Evolutionary conservation across 2,797 vertebrate species (phyloP).

Genomic region (Sylvia borin): DNA sequence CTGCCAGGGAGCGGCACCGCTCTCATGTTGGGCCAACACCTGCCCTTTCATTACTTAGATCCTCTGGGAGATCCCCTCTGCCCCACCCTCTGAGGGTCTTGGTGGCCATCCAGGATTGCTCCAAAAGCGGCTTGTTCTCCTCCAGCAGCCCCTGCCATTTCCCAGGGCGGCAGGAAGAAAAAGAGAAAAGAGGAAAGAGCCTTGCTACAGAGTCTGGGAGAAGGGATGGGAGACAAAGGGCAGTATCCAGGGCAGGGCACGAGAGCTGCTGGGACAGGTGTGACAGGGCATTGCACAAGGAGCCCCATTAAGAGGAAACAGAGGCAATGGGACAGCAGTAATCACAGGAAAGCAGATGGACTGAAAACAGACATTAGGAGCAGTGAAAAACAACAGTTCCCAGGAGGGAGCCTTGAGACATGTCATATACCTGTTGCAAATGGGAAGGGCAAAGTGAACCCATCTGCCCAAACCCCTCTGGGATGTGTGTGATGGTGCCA

Average conservation of each 20-base stretch:
- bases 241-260: neutral
- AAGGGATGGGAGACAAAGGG: neutral
- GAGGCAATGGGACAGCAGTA: neutral
- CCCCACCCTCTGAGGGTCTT: neutral
- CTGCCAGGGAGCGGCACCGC: neutral
- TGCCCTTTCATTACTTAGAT: neutral
- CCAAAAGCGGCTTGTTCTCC: neutral
- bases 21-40: neutral
- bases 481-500: neutral
- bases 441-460: neutral
- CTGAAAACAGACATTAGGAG: neutral
- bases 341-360: neutral
- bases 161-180: neutral
- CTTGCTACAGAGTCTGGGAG: neutral
- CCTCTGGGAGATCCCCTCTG: neutral
- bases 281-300: conserved; percentile 16
- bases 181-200: neutral
- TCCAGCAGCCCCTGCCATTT: neutral
- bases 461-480: neutral
- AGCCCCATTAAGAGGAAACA: neutral
- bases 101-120: neutral
- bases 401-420: neutral
- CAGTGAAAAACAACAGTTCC: neutral
- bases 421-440: neutral
- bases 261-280: neutral